Base-by-base conservation (phyloP, 2,797 vertebrate genomes). In the Sebastes melanostomus region DNA sequence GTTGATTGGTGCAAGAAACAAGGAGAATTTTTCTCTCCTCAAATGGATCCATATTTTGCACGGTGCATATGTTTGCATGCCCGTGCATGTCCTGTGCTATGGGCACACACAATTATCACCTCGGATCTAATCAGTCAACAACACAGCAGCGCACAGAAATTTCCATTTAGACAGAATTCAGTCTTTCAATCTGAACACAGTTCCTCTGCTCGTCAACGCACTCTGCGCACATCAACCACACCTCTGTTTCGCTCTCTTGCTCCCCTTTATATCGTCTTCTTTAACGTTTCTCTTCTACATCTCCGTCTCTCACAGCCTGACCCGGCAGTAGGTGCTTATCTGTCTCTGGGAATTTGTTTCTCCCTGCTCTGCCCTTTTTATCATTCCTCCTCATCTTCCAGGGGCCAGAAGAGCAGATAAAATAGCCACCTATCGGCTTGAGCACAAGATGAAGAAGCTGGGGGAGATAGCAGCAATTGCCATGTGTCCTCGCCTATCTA, bases 401-500 rank as follows among this genome's bases (percentile, higher is more conserved):
- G 72, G 62, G 72, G 72, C 70, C 81, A 81, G 80, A 82, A 62
- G 70, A 75, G 73, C 72, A 82, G 87, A 92, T 91, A 81, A 90
- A 91, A 87, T 72, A 89, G 78, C 77, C 80, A 87, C 78, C 83
- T 88, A 80, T 81, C 61, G 5, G 74, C 67, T 52, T 8, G 38
- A 78, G 74, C 34, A 56, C 2, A 22, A 83, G 76, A 71, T 78
- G 73, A 84, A 54, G 56, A 75, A 78, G 77, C 75, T 75, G 32
- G 8, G 16, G 68, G 75, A 84, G 84, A 81, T 75, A 63, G 66
- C 63, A 56, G 76, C 85, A 75, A 82, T 81, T 60, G 69, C 42
- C 58, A 73, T 75, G 78, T 85, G 69, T 75, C 82, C 55, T 72
- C 25, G 4, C 18, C 66, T 60, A 69, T 88, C 74, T 78, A 27